A percentile compares a stretch with the other conserved stretches of the same genome.
Evolutionary conservation across 2,113 vertebrate species (phyloP).

Genomic region (Chaetops frenatus): DNA sequence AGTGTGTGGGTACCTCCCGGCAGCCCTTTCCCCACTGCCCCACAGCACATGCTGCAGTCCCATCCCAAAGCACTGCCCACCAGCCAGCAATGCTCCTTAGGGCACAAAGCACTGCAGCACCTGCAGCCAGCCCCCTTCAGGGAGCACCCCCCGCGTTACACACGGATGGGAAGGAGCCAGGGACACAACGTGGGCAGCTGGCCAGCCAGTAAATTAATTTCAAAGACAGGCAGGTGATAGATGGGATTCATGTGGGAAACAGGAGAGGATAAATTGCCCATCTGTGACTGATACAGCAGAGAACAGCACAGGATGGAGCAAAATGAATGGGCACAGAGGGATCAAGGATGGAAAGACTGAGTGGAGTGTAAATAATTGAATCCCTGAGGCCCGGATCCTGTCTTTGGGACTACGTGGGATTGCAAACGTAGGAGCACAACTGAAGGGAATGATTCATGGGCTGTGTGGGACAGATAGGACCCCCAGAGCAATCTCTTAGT

Average conservation of each 20-base stretch:
- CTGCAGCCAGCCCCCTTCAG: background rate
- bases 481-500: background rate
- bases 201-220: constrained; percentile 13
- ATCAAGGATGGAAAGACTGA: background rate
- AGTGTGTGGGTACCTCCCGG: background rate
- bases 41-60: background rate
- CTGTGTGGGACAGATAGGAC: background rate
- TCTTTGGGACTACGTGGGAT: background rate
- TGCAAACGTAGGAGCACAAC: background rate
- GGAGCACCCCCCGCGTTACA: background rate
- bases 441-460: constrained; percentile 19
- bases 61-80: background rate
- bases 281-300: background rate
- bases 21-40: background rate
- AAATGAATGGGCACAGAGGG: background rate
- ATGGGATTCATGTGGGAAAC: background rate
- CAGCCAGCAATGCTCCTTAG: background rate
- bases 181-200: background rate
- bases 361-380: background rate
- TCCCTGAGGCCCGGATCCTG: background rate
- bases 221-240: background rate
- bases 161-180: background rate
- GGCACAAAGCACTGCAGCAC: background rate
- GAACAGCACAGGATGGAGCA: background rate
- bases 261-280: background rate